These are phyloP conservation scores for Blera fallax DNA, from an alignment of 2,888 invertebrate species.

Conservation along the genomic window DNA sequence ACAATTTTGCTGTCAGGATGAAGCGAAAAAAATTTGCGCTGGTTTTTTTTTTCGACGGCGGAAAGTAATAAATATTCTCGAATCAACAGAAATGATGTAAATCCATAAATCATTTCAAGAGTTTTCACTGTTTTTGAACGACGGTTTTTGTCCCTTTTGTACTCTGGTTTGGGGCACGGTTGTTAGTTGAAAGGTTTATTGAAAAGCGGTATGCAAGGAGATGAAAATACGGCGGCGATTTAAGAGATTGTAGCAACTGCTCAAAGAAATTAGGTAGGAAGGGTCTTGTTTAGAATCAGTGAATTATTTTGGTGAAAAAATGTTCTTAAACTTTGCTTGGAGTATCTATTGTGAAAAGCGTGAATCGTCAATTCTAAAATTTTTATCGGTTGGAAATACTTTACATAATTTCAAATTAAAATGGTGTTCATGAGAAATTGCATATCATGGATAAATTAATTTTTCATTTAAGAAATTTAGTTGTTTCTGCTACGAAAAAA, in stretches of 20 bases:
- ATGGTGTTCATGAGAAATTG: too few species aligned
- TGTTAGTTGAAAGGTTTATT: constrained; percentile 35
- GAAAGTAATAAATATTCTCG: constrained; percentile 78
- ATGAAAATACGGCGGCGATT: not conserved
- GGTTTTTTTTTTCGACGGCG: not conserved
- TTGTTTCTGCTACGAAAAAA: too few species aligned
- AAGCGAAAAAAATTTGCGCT: constrained; percentile 21
- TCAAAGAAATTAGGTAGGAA: not conserved
- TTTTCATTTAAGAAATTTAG: too few species aligned
- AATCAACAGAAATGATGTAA: constrained; percentile 80
- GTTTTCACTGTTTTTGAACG: constrained; percentile 51
- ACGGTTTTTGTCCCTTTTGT: constrained; percentile 29
- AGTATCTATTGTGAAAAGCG: too few species aligned
- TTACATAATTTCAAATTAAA: too few species aligned
- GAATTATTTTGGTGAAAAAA: not conserved
- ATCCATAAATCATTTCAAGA: constrained; percentile 78
- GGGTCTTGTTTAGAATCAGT: not conserved
- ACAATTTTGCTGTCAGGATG: constrained; percentile 26
- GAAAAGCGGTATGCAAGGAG: constrained; percentile 16
- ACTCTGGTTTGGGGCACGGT: not conserved
- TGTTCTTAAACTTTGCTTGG: not conserved
- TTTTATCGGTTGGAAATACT: too few species aligned
- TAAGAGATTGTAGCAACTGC: not conserved
- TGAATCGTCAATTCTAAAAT: too few species aligned
- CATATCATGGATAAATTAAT: too few species aligned